These are phyloP conservation scores for Mimumesa dahlbomi DNA, from an alignment of 2,888 invertebrate species.

Conservation along the genomic window DNA sequence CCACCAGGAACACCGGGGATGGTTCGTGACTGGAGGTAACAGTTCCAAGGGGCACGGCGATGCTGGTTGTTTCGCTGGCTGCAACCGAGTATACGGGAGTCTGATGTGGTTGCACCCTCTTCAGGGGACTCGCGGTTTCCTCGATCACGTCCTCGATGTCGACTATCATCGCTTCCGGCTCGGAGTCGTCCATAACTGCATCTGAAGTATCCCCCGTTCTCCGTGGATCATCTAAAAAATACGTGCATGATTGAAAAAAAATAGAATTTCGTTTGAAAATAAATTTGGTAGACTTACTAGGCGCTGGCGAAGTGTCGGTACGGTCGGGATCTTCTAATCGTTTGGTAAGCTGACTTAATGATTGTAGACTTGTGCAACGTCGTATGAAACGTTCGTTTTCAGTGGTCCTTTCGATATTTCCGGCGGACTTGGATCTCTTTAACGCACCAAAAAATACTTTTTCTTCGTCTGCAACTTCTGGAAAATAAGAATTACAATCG, in stretches of 20 bases:
- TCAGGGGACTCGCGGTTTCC: conserved; percentile 88
- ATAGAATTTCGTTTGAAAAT: conserved; percentile 1
- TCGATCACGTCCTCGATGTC: conserved; percentile 91
- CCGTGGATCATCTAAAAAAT: conserved; percentile 54
- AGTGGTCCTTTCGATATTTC: conserved; percentile 85
- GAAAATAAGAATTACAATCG: no score
- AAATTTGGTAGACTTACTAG: conserved; percentile 43
- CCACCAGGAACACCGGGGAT: conserved; percentile 70
- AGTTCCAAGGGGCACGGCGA: conserved; percentile 74
- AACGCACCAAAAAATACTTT: conserved; percentile 20
- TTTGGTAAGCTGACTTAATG: conserved; percentile 81
- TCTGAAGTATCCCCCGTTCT: conserved; percentile 59
- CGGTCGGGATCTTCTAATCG: conserved; percentile 27
- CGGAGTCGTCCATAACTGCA: conserved; percentile 75
- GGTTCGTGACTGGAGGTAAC: conserved; percentile 75
- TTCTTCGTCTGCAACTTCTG: conserved; percentile 42
- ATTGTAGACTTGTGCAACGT: conserved; percentile 85
- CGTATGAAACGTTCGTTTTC: conserved; percentile 78
- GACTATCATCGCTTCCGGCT: conserved; percentile 89
- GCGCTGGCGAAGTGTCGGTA: conserved; percentile 20
- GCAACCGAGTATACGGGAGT: conserved; percentile 85
- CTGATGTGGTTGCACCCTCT: conserved; percentile 86
- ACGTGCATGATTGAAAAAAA: neutral
- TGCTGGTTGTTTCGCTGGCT: conserved; percentile 74
- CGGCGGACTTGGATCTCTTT: conserved; percentile 88